Evolutionary conservation across 1,140 invertebrate species (phyloP).

Genomic region (Aphidius ervi): DNA sequence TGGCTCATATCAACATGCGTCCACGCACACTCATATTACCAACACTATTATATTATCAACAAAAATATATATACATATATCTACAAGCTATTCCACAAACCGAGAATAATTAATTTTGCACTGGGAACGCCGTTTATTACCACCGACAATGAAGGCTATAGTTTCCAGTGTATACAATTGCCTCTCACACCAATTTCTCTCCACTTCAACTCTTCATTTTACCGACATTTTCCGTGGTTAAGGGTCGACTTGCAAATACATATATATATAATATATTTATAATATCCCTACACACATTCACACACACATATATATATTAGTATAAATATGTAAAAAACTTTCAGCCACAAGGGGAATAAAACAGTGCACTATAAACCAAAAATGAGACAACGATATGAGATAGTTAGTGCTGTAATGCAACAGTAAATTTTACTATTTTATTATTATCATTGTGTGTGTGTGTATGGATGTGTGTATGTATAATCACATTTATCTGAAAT

Average conservation of each 20-base stretch:
- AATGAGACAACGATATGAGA: too few relatives aligned
- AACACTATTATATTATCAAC: background rate
- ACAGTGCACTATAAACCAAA: background rate
- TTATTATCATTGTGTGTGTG: background rate
- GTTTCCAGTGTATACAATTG: slow-evolving; percentile 4
- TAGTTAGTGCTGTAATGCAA: slow-evolving; percentile 9
- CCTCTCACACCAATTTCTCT: background rate
- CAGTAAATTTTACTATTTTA: slow-evolving; percentile 17
- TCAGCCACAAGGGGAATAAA: background rate
- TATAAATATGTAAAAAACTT: too few relatives aligned
- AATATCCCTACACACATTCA: background rate
- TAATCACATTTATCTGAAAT: slow-evolving; percentile 8
- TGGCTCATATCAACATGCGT: background rate
- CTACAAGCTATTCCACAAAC: slow-evolving; percentile 13
- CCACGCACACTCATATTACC: background rate
- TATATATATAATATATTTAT: too few relatives aligned
- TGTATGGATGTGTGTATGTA: background rate
- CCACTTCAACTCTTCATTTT: too few relatives aligned
- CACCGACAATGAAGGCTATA: slow-evolving; percentile 19
- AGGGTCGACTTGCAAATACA: background rate
- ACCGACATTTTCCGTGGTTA: background rate
- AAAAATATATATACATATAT: background rate
- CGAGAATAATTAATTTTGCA: slow-evolving; percentile 24
- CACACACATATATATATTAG: background rate
- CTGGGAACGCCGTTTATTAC: slow-evolving; percentile 21